Evolutionary conservation across 2,797 vertebrate species (phyloP).

Genomic region (Limosa lapponica): DNA sequence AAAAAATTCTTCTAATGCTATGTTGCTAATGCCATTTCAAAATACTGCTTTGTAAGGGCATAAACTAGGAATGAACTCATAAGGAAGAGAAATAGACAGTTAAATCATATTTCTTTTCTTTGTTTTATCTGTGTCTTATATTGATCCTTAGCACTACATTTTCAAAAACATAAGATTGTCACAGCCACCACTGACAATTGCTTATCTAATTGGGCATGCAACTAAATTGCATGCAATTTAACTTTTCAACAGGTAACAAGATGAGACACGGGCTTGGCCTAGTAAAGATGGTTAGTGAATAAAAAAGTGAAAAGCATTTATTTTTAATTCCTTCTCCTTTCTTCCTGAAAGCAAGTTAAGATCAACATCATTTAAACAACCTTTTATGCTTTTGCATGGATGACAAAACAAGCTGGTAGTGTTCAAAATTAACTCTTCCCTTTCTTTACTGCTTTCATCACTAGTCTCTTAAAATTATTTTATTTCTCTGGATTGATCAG

Average conservation of each 20-base stretch:
- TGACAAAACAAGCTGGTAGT: neutral
- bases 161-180: neutral
- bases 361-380: neutral
- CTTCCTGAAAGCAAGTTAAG: neutral
- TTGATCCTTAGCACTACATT: neutral
- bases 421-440: neutral
- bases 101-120: neutral
- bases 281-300: neutral
- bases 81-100: neutral
- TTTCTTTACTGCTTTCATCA: neutral
- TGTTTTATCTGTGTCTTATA: neutral
- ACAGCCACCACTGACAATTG: neutral
- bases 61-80: slow-evolving; percentile 20
- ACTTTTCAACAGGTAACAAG: slow-evolving; percentile 30
- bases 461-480: neutral
- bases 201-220: slow-evolving; percentile 32
- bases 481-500: neutral
- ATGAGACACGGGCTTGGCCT: neutral
- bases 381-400: neutral
- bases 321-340: neutral
- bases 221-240: neutral
- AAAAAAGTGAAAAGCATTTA: neutral
- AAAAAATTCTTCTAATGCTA: slow-evolving; percentile 35
- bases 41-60: slow-evolving; percentile 15
- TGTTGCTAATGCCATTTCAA: slow-evolving; percentile 13